Conservation (phyloP, 2,797 vertebrate genomes). For the Vultur gryphus region DNA sequence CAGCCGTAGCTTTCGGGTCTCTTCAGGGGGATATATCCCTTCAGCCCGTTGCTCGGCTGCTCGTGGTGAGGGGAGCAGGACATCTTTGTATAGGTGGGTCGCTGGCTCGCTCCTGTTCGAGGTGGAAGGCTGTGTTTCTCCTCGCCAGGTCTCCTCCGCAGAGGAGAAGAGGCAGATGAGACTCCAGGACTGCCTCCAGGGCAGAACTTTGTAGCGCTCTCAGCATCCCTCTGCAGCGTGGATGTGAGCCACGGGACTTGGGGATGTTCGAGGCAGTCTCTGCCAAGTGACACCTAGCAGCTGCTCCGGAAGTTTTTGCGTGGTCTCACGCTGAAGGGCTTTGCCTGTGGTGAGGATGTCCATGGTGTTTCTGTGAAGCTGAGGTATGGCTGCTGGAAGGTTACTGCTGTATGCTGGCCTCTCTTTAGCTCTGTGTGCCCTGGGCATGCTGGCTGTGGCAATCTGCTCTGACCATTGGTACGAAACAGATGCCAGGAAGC, state of each 20-base stretch:
- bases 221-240: not conserved
- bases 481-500: constrained; percentile 95
- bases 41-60: not conserved
- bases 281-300: constrained; percentile 24
- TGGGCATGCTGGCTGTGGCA: constrained; percentile 97
- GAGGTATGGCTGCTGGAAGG: constrained; percentile 97
- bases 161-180: constrained; percentile 54
- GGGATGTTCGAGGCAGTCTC: constrained; percentile 11
- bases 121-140: not conserved
- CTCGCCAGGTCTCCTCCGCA: not conserved
- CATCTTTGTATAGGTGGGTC: not conserved
- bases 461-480: constrained; percentile 99
- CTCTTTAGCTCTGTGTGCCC: constrained; percentile 93
- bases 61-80: not conserved
- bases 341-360: constrained; percentile 74
- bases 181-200: constrained; percentile 4
- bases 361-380: constrained; percentile 80
- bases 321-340: constrained; percentile 37
- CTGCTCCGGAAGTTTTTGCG: not conserved
- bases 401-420: constrained; percentile 96
- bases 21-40: not conserved
- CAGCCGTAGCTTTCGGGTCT: not conserved
- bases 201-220: constrained; percentile 64
- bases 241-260: constrained; percentile 19
- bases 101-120: not conserved